phyloP scores from a whole-genome alignment of 2,797 vertebrate species.

The Petrocephalus schoutedeni region DNA sequence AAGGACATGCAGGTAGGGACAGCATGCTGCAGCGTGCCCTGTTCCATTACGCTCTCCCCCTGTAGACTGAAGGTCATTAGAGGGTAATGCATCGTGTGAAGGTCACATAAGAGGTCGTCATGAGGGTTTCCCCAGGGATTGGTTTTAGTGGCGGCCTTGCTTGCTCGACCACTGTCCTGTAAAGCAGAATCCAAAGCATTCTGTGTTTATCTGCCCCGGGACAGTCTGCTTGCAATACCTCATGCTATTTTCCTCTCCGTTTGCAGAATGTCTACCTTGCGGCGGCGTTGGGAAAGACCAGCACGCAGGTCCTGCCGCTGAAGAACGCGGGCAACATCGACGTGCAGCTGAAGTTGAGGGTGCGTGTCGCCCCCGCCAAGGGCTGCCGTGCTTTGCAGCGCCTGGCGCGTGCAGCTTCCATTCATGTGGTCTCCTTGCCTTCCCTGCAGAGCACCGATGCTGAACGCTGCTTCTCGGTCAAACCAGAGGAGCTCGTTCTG shows the following conservation, averaged over 20 bases:
- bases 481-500: constrained; percentile 73
- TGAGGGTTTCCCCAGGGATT: not conserved
- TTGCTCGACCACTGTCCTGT: constrained; percentile 24
- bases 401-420: constrained; percentile 16
- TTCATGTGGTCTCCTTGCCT: not conserved
- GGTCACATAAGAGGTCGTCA: not conserved
- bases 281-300: constrained; percentile 63
- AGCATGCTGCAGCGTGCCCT: not conserved
- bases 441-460: constrained; percentile 60
- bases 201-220: not conserved
- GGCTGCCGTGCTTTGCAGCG: not conserved
- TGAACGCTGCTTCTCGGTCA: constrained; percentile 70
- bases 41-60: not conserved
- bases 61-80: not conserved
- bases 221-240: not conserved
- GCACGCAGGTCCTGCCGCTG: constrained; percentile 76
- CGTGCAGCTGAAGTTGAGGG: constrained; percentile 76
- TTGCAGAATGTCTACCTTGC: constrained; percentile 74
- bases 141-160: not conserved
- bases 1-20: constrained; percentile 81
- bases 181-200: not conserved
- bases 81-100: not conserved
- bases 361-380: constrained; percentile 30
- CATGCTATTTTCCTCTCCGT: constrained; percentile 1
- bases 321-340: constrained; percentile 94